Percentiles rank a stretch among this genome's conserved stretches.
phyloP scores from a whole-genome alignment of 35 echinoderm and acorn worm species.

The Lytechinus variegatus region DNA sequence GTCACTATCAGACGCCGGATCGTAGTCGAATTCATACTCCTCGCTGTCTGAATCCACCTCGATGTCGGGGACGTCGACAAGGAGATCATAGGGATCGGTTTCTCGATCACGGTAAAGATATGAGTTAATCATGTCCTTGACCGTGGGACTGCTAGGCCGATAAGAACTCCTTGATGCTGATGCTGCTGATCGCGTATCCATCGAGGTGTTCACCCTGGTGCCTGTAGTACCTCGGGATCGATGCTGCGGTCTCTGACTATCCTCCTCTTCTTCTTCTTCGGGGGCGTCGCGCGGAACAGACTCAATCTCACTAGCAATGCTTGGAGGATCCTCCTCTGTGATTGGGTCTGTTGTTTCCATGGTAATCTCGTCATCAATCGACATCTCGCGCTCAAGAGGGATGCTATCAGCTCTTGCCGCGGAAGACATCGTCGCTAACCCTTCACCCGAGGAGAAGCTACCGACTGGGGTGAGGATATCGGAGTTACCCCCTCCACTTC shows the following conservation, averaged over 20 bases:
- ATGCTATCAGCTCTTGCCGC: conserved; percentile 23
- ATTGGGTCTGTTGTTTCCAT: conserved; percentile 52
- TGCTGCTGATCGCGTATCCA: conserved; percentile 42
- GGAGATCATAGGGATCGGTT: conserved; percentile 42
- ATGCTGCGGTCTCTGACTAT: background rate
- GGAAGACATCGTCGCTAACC: background rate
- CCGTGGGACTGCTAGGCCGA: conserved; percentile 42
- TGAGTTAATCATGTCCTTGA: conserved; percentile 17
- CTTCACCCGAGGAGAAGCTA: conserved; percentile 34
- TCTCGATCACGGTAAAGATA: conserved; percentile 31
- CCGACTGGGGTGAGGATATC: conserved; percentile 26
- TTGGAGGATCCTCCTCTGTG: conserved; percentile 31
- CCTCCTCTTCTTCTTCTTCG: conserved; percentile 17
- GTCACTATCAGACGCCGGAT: background rate
- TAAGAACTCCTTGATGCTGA: conserved; percentile 48
- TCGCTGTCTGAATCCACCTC: conserved; percentile 37
- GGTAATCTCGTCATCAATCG: conserved; percentile 45
- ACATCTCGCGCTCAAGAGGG: conserved; percentile 30
- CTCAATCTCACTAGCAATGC: conserved; percentile 42
- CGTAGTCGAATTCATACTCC: conserved; percentile 30
- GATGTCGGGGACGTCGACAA: conserved; percentile 41
- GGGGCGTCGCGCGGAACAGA: background rate
- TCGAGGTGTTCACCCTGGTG: conserved; percentile 28
- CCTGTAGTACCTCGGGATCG: background rate
- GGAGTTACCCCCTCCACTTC: background rate